Base-by-base conservation (phyloP, 2,113 vertebrate species). In the Platysteira castanea region DNA sequence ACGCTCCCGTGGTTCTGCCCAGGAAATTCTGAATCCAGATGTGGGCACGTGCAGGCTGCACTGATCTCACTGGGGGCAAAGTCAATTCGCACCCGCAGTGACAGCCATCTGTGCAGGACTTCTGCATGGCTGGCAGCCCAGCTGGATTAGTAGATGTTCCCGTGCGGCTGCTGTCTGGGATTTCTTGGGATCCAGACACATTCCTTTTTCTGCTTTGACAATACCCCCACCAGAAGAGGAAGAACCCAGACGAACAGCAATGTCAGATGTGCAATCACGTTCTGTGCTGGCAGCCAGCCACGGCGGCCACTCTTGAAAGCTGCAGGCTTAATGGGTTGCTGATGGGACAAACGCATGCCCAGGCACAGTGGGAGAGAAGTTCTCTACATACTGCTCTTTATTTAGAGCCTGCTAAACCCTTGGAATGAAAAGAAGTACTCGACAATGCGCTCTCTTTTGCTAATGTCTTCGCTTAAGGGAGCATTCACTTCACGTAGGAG, bases 51-150 rank as follows among this genome's bases (percentile, higher is more conserved):
- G 89, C 73, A 67, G 71, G 46, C 57, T 1, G 17, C 35, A 13
- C 76, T 52, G 79, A 69, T 52, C 37, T 65, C 79, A 35, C 67
- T 3, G 8, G 13, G 54, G 76, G 64, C 63, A 73, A 37, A 73
- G 71, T 5, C 77, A 69, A 19, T 5, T 8, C 11, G 20, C 76
- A 75, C n/a, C 4, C 9, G n/a, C 49, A 0, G 0, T 11, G 14
- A 24, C 52, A 89, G 81, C 87, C 93, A 35, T 46, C 84, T 89
- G 73, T 6, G 54, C 42, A 35, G 76, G 44, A 22, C 57, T 81
- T 19, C 7, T 41, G 64, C 76, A 42, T 27, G 71, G 87, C 87
- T 56, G 84, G 52, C 65, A 70, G 87, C 74, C 73, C 77, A 78
- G 74, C 68, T 81, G 89, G 64, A 63, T 70, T 61, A 68, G 76